A percentile compares a stretch with the other conserved stretches of the same genome.
These are phyloP conservation scores for Theropithecus gelada DNA, from an alignment of 2,113 vertebrate genomes.

Conservation along the genomic window DNA sequence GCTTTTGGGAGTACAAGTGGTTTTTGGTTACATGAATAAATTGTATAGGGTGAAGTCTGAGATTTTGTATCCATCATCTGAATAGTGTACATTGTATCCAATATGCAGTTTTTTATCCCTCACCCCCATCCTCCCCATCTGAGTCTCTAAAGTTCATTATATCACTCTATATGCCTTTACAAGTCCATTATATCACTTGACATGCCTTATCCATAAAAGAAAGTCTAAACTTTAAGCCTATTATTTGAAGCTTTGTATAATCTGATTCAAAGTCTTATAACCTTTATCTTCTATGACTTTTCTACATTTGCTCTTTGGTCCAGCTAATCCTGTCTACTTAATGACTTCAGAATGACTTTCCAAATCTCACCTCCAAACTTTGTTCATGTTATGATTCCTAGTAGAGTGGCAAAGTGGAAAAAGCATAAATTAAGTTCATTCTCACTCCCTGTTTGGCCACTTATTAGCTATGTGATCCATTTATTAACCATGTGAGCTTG, in stretches of 20 bases:
- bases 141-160: no score
- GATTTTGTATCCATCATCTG: no score
- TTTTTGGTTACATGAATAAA: no score
- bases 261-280: constrained; percentile 28
- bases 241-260: constrained; percentile 42
- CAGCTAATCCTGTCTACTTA: background rate
- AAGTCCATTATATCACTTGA: no score
- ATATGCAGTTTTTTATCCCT: no score
- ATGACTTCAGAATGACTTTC: background rate
- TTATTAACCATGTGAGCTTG: background rate
- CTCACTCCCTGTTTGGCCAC: background rate
- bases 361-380: background rate
- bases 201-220: constrained; percentile 47
- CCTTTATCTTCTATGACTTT: constrained; percentile 14
- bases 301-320: background rate
- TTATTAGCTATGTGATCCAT: background rate
- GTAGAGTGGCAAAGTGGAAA: background rate
- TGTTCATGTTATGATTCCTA: background rate
- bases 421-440: background rate
- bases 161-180: no score
- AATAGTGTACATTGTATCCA: no score
- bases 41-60: no score
- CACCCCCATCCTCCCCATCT: no score
- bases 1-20: no score
- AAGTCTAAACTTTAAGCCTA: constrained; percentile 8